phyloP scores from a whole-genome alignment of 2,797 vertebrate species.

The Galagoides demidoff region DNA sequence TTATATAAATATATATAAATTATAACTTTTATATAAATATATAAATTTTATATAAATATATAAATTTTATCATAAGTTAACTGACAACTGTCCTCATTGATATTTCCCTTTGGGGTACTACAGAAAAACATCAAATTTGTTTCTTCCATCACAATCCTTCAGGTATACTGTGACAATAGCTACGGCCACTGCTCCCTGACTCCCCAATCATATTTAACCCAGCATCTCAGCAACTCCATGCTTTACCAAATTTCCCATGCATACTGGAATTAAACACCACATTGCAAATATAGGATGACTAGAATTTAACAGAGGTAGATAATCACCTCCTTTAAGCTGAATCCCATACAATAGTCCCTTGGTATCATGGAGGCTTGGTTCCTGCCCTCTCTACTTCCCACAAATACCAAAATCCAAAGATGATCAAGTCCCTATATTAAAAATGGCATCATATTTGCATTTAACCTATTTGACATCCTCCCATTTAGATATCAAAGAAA shows the following conservation, averaged over 20 bases:
- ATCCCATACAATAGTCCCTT: not conserved
- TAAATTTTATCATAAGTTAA: no score
- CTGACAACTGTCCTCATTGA: not conserved
- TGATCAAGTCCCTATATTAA: not conserved
- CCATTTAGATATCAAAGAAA: conserved; percentile 16
- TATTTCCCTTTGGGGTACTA: not conserved
- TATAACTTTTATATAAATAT: no score
- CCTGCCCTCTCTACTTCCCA: not conserved
- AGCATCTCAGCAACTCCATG: not conserved
- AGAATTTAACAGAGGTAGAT: conserved; percentile 21
- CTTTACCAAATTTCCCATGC: conserved; percentile 14
- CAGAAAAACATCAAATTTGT: not conserved
- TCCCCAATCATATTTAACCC: not conserved
- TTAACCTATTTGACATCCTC: not conserved
- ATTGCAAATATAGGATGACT: not conserved
- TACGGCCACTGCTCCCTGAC: not conserved
- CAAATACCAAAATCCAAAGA: not conserved
- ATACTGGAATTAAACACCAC: not conserved
- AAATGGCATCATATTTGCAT: not conserved
- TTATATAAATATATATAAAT: no score
- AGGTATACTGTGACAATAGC: not conserved
- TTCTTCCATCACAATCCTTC: conserved; percentile 5
- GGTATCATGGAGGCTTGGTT: not conserved
- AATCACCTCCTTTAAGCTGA: conserved; percentile 29
- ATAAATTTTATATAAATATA: no score